Base-by-base conservation (phyloP, 2,113 vertebrate species). In the Hypocryptadius cinnamomeus region DNA sequence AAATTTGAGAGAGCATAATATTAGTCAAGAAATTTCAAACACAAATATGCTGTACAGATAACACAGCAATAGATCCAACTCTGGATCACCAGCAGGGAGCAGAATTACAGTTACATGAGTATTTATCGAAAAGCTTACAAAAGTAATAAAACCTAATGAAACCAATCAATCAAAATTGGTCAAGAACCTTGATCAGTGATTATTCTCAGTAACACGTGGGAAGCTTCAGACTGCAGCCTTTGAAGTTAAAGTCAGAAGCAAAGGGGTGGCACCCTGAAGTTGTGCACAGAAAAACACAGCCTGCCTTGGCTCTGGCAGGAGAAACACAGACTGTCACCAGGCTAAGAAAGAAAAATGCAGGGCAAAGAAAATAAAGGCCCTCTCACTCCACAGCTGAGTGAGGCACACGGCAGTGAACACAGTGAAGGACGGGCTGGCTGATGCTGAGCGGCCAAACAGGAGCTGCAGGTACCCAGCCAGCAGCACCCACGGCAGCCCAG, bases 141-240 rank as follows among this genome's bases (percentile, higher is more conserved):
- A 83, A 59, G 40, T 40, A 85, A 80, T 54, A 73, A 44, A 89
- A 91, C n/a, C 7, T 76, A 94, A 90, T 72, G 48, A 91, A 79
- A 73, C 15, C 13, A 39, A 79, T 74, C 54, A 83, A 64, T 69
- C 56, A 83, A 70, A 90, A 93, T 21, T 17, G 47, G 64, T 57
- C 73, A 89, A 65, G 61, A 82, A 84, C 51, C 48, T 45, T 64
- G 42, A 87, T 84, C 61, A 56, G 59, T 84, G 64, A 72, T 76
- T 89, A 72, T 68, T 68, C 25, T 81, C 77, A 51, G 44, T 64
- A 84, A 79, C 25, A 56, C 1, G 4, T 3, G 6, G 22, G 42
- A 47, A 27, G 15, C 57, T 39, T 84, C 44, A 47, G 51, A 66
- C 39, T 88, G 48, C n/a, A 68, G 35, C 9, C 39, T 61, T 40